These are phyloP conservation scores for Lymantria monacha DNA, from an alignment of 2,888 invertebrate genomes.

Conservation along the genomic window DNA sequence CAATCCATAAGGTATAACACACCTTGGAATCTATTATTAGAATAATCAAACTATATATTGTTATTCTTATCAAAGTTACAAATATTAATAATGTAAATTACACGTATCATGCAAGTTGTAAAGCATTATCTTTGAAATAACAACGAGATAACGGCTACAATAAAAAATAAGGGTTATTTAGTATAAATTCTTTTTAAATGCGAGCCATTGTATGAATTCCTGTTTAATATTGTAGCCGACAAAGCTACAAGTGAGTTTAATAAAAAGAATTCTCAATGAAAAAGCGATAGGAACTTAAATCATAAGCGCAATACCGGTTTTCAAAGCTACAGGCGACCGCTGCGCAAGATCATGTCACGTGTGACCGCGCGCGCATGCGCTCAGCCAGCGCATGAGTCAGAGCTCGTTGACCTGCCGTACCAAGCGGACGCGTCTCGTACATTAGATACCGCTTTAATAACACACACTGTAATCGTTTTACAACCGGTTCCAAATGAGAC, in stretches of 20 bases:
- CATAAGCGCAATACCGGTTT: slow-evolving; percentile 29
- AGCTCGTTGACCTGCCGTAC: slow-evolving; percentile 66
- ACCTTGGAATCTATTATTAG: too few species aligned
- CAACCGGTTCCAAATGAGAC: slow-evolving; percentile 50
- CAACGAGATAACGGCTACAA: too few species aligned
- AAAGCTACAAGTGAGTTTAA: slow-evolving; percentile 17
- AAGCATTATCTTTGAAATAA: too few species aligned
- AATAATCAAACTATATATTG: background rate
- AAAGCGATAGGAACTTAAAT: slow-evolving; percentile 15
- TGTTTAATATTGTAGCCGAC: slow-evolving; percentile 1
- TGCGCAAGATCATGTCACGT: slow-evolving; percentile 43
- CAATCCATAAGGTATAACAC: too few species aligned
- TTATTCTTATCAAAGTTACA: slow-evolving; percentile 16
- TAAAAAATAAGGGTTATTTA: too few species aligned
- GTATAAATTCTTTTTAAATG: too few species aligned
- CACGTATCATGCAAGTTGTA: background rate
- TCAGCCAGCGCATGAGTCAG: slow-evolving; percentile 38
- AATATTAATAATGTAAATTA: slow-evolving; percentile 10
- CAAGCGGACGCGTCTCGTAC: slow-evolving; percentile 44
- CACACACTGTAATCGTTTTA: slow-evolving; percentile 38
- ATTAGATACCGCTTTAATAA: slow-evolving; percentile 33
- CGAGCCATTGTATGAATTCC: background rate
- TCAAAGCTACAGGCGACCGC: slow-evolving; percentile 26
- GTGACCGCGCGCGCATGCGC: slow-evolving; percentile 24
- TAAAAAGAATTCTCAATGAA: slow-evolving; percentile 16